Conservation (phyloP, 1,140 invertebrate species). For the Drosophila paulistorum region DNA sequence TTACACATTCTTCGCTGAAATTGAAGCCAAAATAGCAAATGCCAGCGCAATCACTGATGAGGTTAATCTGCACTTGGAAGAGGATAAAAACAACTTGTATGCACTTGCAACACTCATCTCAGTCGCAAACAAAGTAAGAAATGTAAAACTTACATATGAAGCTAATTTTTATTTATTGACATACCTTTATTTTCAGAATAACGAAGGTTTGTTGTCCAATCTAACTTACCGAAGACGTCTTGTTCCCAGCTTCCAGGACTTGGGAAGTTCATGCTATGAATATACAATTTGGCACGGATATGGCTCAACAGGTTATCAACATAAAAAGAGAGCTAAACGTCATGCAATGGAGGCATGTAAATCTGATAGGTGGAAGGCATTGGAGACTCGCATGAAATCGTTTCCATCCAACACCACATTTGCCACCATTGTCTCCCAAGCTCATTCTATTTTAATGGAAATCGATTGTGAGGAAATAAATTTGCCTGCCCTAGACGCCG, state of each 20-base stretch:
- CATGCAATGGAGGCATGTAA: background rate
- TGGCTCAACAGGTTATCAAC: background rate
- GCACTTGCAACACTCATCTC: background rate
- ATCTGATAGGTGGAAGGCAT: background rate
- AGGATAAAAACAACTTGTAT: background rate
- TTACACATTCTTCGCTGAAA: background rate
- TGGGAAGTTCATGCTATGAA: background rate
- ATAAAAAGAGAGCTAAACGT: background rate
- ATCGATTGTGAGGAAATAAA: background rate
- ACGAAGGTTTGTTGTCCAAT: background rate
- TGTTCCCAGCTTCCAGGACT: background rate
- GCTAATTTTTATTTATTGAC: background rate
- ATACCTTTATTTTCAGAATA: background rate
- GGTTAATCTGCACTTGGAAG: background rate
- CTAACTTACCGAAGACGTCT: background rate
- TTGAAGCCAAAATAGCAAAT: background rate
- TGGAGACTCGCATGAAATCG: background rate
- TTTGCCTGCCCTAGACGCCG: too few relatives aligned
- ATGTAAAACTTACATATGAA: background rate
- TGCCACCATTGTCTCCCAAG: background rate
- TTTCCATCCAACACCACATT: background rate
- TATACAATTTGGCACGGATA: conserved; percentile 1
- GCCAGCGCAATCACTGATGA: background rate
- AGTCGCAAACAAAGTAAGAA: background rate
- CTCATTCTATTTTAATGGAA: background rate